Conservation (phyloP, 2,797 vertebrate species). For the Sarcophilus harrisii region DNA sequence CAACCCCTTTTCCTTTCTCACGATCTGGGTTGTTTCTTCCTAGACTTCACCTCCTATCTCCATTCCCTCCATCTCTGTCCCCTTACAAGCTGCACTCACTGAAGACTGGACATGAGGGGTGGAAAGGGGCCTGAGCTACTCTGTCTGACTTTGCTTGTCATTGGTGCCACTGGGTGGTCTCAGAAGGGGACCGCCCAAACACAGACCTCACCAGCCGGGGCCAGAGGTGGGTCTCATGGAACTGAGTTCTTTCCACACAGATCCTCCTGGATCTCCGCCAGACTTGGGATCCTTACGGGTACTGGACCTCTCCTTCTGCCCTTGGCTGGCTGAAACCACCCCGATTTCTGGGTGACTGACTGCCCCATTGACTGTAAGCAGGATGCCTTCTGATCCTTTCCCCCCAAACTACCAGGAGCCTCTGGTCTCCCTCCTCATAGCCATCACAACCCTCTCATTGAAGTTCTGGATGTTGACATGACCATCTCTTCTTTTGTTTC, state of each 20-base stretch:
- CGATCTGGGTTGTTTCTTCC: not conserved
- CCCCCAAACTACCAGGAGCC: not conserved
- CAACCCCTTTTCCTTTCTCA: not conserved
- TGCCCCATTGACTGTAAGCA: slow-evolving; percentile 34
- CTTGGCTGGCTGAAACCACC: not conserved
- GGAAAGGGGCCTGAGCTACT: not conserved
- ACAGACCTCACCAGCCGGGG: not conserved
- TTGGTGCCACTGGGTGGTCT: not conserved
- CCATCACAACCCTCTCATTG: fast-evolving
- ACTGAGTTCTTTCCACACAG: not conserved
- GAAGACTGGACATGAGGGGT: not conserved
- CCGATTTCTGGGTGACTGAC: not conserved
- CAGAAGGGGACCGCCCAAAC: not conserved
- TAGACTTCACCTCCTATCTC: not conserved
- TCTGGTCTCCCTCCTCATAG: not conserved
- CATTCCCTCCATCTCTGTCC: not conserved
- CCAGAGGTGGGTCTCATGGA: not conserved
- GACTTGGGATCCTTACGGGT: not conserved
- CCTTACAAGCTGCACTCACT: not conserved
- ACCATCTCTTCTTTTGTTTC: not conserved
- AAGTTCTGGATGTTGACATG: slow-evolving; percentile 16
- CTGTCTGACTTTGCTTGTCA: not conserved
- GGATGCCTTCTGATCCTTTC: slow-evolving; percentile 6
- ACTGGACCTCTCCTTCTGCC: not conserved
- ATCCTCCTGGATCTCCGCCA: not conserved